Base-by-base conservation (phyloP, 2,888 invertebrate genomes). In the Drosophila buzzatii region DNA sequence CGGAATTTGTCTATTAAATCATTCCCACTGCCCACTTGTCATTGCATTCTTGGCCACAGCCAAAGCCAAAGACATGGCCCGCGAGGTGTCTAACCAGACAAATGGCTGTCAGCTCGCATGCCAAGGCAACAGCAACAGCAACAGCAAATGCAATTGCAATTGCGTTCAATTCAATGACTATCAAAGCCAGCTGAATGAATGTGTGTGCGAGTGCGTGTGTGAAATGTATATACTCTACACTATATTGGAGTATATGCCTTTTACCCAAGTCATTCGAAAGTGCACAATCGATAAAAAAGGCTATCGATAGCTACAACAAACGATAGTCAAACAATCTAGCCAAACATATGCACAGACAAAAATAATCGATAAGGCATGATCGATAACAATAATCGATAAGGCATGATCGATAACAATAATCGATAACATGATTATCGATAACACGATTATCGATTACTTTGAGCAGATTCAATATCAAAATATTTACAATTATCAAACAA, bases 1-100 rank as follows among this genome's bases (percentile, higher is more conserved):
- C 41, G 61, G 53, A 27, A 52, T 44, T 42, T n/a, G 33, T 18
- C 41, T 20, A 57, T 31, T 49, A 35, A 42, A 44, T 39, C 31
- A 35, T n/a, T 23, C 8, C 14, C 68, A 16, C 45, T 53, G 66
- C 66, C 67, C 20, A 68, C 67, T 41, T 57, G 60, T 31, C 66
- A 45, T 44, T 37, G 44, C 66, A 66, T 57, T 51, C 42, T 66
- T 68, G 8, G 68, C 56, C 33, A 41, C 23, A 53, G 73, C 64
- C 73, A 73, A 66, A 47, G 72, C 67, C 66, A 87, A 72, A 77
- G 49, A 10, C 49, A 51, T 51, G 66, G 66, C 57, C 79, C 57
- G 66, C 59, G 66, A 73, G 82, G 89, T 85, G 82, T 88, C 70
- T 63, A 66, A 66, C 66, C 71, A 79, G 89, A 82, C 89, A 82